A percentile compares a stretch with the other conserved stretches of the same genome.
phyloP scores from a whole-genome alignment of 2,888 invertebrate genomes.

The Ophioninae sp. region DNA sequence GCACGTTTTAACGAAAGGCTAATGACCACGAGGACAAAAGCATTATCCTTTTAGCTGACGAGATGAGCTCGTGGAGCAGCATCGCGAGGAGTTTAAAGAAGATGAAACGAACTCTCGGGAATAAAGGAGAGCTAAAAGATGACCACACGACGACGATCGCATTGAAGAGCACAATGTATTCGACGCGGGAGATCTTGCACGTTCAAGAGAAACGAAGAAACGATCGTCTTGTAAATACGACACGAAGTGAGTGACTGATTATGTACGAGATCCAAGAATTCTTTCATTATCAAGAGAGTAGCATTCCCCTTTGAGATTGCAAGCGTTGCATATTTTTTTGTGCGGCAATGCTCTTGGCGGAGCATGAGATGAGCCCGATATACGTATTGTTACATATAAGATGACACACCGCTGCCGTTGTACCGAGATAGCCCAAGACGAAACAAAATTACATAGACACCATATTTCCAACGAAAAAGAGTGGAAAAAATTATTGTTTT shows the following conservation, averaged over 20 bases:
- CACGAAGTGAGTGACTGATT: slow-evolving; percentile 46
- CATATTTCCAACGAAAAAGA: too few relatives aligned
- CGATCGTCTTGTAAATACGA: slow-evolving; percentile 24
- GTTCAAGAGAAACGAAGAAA: slow-evolving; percentile 37
- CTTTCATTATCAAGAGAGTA: slow-evolving; percentile 32
- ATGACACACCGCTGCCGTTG: slow-evolving; percentile 32
- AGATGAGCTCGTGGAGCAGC: slow-evolving; percentile 32
- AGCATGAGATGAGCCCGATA: slow-evolving; percentile 19
- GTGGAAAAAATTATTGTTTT: too few relatives aligned
- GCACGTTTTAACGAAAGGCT: slow-evolving; percentile 42
- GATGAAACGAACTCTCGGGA: slow-evolving; percentile 28
- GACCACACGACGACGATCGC: slow-evolving; percentile 10
- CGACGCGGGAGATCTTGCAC: slow-evolving; percentile 20
- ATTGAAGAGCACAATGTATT: slow-evolving; percentile 1
- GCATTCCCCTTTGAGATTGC: slow-evolving; percentile 35
- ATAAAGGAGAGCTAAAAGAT: slow-evolving; percentile 15
- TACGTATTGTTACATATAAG: not conserved
- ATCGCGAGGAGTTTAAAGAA: slow-evolving; percentile 16
- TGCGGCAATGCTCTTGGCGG: not conserved
- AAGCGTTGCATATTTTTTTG: slow-evolving; percentile 36
- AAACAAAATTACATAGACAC: not conserved
- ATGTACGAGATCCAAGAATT: slow-evolving; percentile 54
- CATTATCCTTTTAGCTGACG: slow-evolving; percentile 45
- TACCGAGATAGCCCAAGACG: slow-evolving; percentile 22
- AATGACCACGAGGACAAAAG: slow-evolving; percentile 38